Evolutionary conservation across 2,888 invertebrate species (phyloP).

Genomic region (Ochropacha duplaris): DNA sequence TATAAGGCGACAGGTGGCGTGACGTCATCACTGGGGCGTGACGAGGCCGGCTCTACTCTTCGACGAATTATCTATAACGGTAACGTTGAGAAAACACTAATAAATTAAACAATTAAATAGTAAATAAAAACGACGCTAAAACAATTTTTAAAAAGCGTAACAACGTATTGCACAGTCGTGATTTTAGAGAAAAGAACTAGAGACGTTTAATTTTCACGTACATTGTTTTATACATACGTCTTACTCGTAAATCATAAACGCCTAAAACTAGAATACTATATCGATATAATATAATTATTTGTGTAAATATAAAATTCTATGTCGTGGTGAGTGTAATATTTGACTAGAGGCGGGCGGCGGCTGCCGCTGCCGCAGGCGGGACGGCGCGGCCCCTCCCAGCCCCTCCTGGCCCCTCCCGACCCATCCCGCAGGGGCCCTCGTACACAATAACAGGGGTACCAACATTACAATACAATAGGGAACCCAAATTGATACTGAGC

Average conservation of each 20-base stretch:
- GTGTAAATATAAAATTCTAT: constrained; percentile 84
- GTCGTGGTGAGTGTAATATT: constrained; percentile 80
- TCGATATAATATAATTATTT: constrained; percentile 82
- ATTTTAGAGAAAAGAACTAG: constrained; percentile 67
- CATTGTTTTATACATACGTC: constrained; percentile 51
- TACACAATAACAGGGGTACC: constrained; percentile 19
- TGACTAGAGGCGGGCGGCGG: constrained; percentile 80
- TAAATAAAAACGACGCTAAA: constrained; percentile 63
- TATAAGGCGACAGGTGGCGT: not conserved
- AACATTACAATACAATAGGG: not conserved
- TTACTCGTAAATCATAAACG: constrained; percentile 76
- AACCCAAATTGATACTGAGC: not conserved
- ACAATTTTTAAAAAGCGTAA: constrained; percentile 72
- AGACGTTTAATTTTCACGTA: constrained; percentile 49
- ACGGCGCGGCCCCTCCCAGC: constrained; percentile 34
- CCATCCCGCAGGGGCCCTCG: constrained; percentile 18
- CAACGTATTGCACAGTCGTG: constrained; percentile 76
- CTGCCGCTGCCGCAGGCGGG: constrained; percentile 36
- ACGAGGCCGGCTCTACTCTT: constrained; percentile 48
- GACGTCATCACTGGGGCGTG: not conserved
- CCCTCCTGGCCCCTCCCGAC: constrained; percentile 15
- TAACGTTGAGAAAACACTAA: constrained; percentile 48
- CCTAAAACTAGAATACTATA: constrained; percentile 83
- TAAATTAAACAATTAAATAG: constrained; percentile 40
- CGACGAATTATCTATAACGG: constrained; percentile 52